Conservation (phyloP, 1,140 invertebrate species). For the Chironomus striatipennis region DNA sequence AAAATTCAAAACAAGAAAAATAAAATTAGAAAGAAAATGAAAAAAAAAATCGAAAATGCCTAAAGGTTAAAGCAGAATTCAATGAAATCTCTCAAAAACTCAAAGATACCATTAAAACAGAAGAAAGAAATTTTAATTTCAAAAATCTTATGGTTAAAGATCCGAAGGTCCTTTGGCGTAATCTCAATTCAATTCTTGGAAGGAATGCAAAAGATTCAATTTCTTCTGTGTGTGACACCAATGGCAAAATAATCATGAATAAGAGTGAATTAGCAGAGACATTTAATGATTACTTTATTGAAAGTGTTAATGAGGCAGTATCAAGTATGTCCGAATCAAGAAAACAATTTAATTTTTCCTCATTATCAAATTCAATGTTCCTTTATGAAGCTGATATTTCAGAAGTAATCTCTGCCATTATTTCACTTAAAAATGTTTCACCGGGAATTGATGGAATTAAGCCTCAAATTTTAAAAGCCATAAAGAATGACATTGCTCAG, state of each 20-base stretch:
- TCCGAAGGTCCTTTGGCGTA: background rate
- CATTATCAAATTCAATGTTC: no score
- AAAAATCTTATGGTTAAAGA: background rate
- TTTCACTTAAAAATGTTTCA: background rate
- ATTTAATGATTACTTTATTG: background rate
- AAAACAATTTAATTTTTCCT: no score
- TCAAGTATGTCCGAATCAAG: no score
- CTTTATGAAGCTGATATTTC: no score
- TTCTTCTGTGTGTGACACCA: background rate
- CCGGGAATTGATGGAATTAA: no score
- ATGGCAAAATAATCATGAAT: background rate
- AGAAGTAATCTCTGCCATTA: background rate
- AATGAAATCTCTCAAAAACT: background rate
- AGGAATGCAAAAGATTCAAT: background rate
- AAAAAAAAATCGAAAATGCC: no score
- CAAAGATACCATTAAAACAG: background rate
- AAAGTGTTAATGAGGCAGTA: no score
- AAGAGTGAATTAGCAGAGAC: background rate
- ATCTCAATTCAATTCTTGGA: background rate
- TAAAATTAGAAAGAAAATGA: no score
- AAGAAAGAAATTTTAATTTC: background rate
- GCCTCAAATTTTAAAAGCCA: no score
- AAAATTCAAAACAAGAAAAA: no score
- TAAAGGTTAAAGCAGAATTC: no score
- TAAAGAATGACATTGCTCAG: no score